phyloP scores from a whole-genome alignment of 2,888 invertebrate species.

The Tricholauxania praeusta region DNA sequence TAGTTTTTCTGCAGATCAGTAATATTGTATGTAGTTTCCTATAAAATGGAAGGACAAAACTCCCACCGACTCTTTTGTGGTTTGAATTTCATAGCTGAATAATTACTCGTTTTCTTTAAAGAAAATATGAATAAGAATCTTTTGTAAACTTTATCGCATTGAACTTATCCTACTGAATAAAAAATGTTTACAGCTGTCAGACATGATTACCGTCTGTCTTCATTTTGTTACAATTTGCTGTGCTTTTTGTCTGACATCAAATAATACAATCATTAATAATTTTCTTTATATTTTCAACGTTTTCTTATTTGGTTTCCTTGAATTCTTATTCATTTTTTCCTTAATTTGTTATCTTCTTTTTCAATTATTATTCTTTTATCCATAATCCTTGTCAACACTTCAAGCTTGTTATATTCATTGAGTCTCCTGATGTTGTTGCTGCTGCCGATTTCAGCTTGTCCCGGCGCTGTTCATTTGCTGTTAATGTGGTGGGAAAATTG shows the following conservation, averaged over 20 bases:
- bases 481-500: constrained; percentile 49
- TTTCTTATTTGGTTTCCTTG: constrained; percentile 13
- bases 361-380: constrained; percentile 23
- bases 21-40: too few relatives aligned
- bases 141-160: too few relatives aligned
- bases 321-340: not conserved
- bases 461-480: constrained; percentile 36
- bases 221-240: too few relatives aligned
- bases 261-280: constrained; percentile 48
- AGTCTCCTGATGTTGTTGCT: constrained; percentile 9
- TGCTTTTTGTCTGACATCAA: constrained; percentile 37
- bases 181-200: too few relatives aligned
- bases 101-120: too few relatives aligned
- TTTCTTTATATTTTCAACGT: constrained; percentile 36
- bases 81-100: too few relatives aligned
- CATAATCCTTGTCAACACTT: constrained; percentile 28
- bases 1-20: too few relatives aligned
- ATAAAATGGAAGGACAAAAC: too few relatives aligned
- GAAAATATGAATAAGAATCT: too few relatives aligned
- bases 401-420: constrained; percentile 26
- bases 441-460: constrained; percentile 4
- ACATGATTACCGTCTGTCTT: too few relatives aligned
- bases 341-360: constrained; percentile 6
- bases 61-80: too few relatives aligned
- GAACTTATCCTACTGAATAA: too few relatives aligned